phyloP scores from a whole-genome alignment of 2,888 invertebrate species.

The Pseudococcus longispinus region DNA sequence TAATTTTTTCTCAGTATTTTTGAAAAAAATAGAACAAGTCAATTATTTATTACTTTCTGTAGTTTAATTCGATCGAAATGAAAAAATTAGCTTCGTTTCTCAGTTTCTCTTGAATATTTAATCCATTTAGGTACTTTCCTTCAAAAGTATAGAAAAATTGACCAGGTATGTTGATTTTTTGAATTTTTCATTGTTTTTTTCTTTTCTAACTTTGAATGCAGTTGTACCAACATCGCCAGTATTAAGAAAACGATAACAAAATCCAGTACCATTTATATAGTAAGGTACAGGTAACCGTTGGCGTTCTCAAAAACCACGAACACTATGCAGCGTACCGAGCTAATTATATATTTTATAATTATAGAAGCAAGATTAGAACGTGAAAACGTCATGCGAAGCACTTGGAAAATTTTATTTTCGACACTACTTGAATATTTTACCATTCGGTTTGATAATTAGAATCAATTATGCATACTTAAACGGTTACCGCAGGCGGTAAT shows the following conservation, averaged over 20 bases:
- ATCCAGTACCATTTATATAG: not conserved
- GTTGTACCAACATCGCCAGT: not conserved
- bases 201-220: not conserved
- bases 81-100: too few relatives aligned
- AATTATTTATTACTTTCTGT: too few relatives aligned
- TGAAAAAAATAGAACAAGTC: too few relatives aligned
- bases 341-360: not conserved
- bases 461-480: constrained; percentile 18
- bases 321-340: not conserved
- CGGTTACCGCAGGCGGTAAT: not conserved
- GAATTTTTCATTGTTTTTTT: not conserved
- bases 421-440: constrained; percentile 14
- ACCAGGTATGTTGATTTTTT: too few relatives aligned
- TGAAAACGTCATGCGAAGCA: not conserved
- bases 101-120: too few relatives aligned
- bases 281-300: not conserved
- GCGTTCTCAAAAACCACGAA: not conserved
- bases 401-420: constrained; percentile 21
- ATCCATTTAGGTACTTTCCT: too few relatives aligned
- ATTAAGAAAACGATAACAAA: not conserved
- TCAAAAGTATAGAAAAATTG: too few relatives aligned
- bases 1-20: too few relatives aligned
- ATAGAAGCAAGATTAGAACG: not conserved
- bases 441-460: constrained; percentile 22
- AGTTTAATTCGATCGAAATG: too few relatives aligned